Evolutionary conservation across 2,113 vertebrate species (phyloP), one percentile per base, ranked within the genome.

Genomic region (Gambusia affinis): DNA sequence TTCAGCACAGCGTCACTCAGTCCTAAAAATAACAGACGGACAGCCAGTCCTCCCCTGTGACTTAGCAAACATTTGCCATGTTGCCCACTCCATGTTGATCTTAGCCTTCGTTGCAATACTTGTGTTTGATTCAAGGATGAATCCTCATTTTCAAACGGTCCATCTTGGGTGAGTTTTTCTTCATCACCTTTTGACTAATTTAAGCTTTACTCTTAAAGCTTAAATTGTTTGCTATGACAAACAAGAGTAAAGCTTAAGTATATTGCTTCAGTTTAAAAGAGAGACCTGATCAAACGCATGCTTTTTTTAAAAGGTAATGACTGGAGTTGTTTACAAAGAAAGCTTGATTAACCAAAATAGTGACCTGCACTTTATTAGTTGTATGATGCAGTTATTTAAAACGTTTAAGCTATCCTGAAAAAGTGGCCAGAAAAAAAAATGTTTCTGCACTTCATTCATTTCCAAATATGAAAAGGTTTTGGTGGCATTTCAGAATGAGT

Each of bases 1-100:
- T 84, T 85, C 80, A 88, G 80, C 82, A 37, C 75, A 54, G 82
- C 60, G 83, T 87, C 87, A 79, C 89, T 74, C 76, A 30, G 72
- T 17, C 75, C 93, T 94, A 94, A 94, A 94, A 94, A 94, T 94
- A 95, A 80, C 81, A n/a, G 22, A n/a, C 51, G 17, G 80, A 86
- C 84, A 82, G 70, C 75, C 85, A 70, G 86, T 62, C 73, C 72
- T 73, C 88, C 90, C 75, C 81, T 88, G 30, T 92, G 92, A 93
- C 91, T 85, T 83, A 71, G 82, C 90, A 85, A 33, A 87, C 83
- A 31, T 84, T 37, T 70, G 44, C 82, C 76, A 80, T 82, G 74
- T 74, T 85, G 73, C 83, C 63, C 17, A 15, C 73, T 83, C 66
- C 85, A 75, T 80, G 85, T 88, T 82, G 83, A 80, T 80, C 31